A percentile compares a stretch with the other conserved stretches of the same genome.
phyloP scores from a whole-genome alignment of 2,113 vertebrate genomes.

The Anarhynchus alexandrinus region DNA sequence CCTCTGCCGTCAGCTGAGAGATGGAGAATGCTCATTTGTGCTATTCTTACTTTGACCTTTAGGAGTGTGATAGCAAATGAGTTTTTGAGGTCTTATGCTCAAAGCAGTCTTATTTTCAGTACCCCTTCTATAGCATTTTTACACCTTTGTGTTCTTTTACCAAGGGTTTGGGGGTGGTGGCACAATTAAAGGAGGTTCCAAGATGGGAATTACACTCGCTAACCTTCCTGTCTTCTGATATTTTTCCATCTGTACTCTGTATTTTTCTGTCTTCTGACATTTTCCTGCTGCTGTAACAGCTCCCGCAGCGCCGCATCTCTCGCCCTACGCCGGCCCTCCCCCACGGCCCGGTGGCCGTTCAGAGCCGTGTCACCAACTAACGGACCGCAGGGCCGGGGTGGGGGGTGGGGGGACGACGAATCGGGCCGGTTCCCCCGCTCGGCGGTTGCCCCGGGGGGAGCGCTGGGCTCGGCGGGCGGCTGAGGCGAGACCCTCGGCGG shows the following conservation, averaged over 20 bases:
- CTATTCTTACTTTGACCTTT: neutral
- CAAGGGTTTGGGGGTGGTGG: neutral
- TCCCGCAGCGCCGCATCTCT: neutral
- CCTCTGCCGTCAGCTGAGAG: neutral
- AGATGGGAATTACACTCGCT: fast-evolving
- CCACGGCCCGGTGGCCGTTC: fast-evolving
- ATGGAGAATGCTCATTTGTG: fast-evolving
- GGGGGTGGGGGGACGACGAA: fast-evolving
- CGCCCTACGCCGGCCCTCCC: neutral
- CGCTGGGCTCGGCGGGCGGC: too few species aligned
- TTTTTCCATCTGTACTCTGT: neutral
- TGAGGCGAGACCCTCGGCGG: too few species aligned
- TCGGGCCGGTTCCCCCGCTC: fast-evolving
- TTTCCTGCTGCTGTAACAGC: neutral
- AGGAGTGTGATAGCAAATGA: neutral
- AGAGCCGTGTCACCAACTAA: fast-evolving
- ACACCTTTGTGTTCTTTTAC: fast-evolving
- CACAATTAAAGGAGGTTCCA: neutral
- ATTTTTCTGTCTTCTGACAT: fast-evolving
- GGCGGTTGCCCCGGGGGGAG: neutral
- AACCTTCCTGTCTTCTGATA: neutral
- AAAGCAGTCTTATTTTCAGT: neutral
- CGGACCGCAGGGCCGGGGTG: fast-evolving
- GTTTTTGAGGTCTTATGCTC: neutral
- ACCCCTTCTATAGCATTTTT: too few species aligned